Evolutionary conservation across 2,113 vertebrate species (phyloP).

Genomic region (Noturus placidus): DNA sequence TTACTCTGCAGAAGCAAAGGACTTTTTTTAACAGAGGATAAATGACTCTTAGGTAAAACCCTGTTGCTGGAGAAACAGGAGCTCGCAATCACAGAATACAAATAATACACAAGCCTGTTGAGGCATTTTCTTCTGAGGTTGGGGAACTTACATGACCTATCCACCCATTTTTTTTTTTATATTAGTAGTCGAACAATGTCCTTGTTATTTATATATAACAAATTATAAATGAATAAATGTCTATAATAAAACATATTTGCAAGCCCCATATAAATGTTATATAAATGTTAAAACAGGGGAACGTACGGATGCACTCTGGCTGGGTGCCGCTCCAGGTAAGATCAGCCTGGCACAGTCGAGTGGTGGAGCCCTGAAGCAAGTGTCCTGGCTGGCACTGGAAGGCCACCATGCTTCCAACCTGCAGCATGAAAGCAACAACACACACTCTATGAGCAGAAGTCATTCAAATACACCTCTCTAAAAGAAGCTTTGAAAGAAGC

Average conservation of each 20-base stretch:
- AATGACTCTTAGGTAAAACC: constrained; percentile 25
- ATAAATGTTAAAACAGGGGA: too few relatives aligned
- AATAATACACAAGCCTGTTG: not conserved
- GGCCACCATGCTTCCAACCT: constrained; percentile 79
- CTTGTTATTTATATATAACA: not conserved
- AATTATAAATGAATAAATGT: too few relatives aligned
- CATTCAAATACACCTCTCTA: not conserved
- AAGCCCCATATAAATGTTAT: not conserved
- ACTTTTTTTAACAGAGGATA: not conserved
- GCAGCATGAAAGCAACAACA: constrained; percentile 15
- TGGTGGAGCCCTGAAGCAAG: constrained; percentile 85
- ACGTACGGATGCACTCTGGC: constrained; percentile 86
- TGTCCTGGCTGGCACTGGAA: constrained; percentile 86
- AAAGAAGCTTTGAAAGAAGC: not conserved
- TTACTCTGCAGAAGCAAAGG: constrained; percentile 12
- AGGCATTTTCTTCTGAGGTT: not conserved
- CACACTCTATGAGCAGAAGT: not conserved
- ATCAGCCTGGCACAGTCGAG: constrained; percentile 82
- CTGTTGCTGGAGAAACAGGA: constrained; percentile 8
- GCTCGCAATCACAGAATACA: not conserved
- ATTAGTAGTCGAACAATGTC: not conserved
- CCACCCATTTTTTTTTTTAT: not conserved
- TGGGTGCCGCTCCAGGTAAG: constrained; percentile 85
- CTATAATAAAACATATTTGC: not conserved
- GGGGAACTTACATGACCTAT: not conserved